These are phyloP conservation scores for Hoplostethus atlanticus DNA, from an alignment of 2,797 vertebrate species.

Conservation along the genomic window DNA sequence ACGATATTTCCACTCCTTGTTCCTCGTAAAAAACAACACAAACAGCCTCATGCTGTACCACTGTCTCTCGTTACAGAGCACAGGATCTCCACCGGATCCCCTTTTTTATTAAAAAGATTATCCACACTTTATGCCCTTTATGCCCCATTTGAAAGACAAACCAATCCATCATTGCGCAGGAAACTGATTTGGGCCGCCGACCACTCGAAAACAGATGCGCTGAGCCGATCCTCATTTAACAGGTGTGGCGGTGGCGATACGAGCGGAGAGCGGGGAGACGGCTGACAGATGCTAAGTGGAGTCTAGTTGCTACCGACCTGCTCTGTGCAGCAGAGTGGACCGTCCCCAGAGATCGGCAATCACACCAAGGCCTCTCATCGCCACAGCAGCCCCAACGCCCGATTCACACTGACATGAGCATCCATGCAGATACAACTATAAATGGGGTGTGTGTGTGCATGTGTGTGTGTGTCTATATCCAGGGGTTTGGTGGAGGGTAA, in stretches of 20 bases:
- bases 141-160: conserved; percentile 4
- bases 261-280: not conserved
- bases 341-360: conserved; percentile 34
- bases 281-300: conserved; percentile 27
- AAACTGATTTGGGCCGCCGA: conserved; percentile 25
- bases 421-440: conserved; percentile 33
- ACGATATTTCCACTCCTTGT: not conserved
- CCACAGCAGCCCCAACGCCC: not conserved
- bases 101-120: not conserved
- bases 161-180: not conserved
- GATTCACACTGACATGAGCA: conserved; percentile 21
- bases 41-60: not conserved
- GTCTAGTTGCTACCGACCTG: not conserved
- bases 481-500: conserved; percentile 1
- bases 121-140: conserved; percentile 8
- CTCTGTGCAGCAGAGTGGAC: conserved; percentile 19
- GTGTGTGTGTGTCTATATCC: conserved; percentile 12
- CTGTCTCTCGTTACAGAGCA: not conserved
- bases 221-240: conserved; percentile 32
- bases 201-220: conserved; percentile 43
- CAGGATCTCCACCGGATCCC: not conserved
- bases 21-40: not conserved
- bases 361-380: not conserved
- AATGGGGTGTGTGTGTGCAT: conserved; percentile 30
- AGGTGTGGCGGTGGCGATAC: conserved; percentile 7